These are phyloP conservation scores for Pelvicachromis taeniatus DNA, from an alignment of 2,113 vertebrate species.

Conservation along the genomic window DNA sequence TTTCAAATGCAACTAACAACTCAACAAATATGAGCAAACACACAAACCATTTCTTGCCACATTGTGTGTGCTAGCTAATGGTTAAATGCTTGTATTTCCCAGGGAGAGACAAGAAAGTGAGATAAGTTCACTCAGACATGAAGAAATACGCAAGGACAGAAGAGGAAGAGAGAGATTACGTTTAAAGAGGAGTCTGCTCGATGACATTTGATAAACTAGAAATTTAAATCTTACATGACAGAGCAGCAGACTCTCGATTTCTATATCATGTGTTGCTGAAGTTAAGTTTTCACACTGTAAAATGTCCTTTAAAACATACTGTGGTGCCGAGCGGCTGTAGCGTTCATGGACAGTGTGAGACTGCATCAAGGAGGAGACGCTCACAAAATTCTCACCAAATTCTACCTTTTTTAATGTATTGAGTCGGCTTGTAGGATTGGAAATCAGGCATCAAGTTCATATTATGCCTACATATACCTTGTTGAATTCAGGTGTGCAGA, in stretches of 20 bases:
- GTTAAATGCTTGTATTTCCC: not conserved
- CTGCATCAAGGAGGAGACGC: not conserved
- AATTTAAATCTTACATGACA: not conserved
- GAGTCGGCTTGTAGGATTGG: not conserved
- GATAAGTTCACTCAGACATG: not conserved
- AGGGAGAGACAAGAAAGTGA: not conserved
- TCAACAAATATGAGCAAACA: not conserved
- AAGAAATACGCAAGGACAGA: not conserved
- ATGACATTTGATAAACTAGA: not conserved
- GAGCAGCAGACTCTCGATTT: not conserved
- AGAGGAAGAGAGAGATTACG: not conserved
- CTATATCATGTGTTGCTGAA: not conserved
- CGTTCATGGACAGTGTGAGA: not conserved
- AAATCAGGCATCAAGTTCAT: not conserved
- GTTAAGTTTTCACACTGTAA: not conserved
- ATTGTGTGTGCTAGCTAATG: not conserved
- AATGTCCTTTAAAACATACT: not conserved
- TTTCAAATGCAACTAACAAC: not conserved
- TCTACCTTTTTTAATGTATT: not conserved
- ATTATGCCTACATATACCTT: not conserved
- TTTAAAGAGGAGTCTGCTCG: not conserved
- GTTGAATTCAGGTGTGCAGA: not conserved
- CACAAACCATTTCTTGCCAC: not conserved
- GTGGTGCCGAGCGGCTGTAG: not conserved
- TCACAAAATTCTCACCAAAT: not conserved